phyloP scores from a whole-genome alignment of 2,797 vertebrate species.

The Micropoecilia bifurca region DNA sequence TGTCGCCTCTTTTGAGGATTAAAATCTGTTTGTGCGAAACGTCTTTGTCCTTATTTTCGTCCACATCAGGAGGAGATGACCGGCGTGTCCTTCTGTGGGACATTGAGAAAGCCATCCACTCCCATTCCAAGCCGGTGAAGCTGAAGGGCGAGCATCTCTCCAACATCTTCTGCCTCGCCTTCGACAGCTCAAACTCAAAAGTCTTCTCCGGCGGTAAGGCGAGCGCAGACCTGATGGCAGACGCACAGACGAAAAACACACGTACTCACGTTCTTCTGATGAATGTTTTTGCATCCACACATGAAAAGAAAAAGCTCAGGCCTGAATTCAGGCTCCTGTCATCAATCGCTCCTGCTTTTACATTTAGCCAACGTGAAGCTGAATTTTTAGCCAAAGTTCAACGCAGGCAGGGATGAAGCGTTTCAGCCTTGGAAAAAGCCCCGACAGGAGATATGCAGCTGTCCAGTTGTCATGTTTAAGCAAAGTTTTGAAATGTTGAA shows the following conservation, averaged over 20 bases:
- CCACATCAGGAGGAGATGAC: conserved; percentile 91
- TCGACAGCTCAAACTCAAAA: conserved; percentile 95
- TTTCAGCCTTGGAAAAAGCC: not conserved
- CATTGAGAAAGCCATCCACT: conserved; percentile 94
- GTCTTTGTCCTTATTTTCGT: not conserved
- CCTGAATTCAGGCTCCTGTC: not conserved
- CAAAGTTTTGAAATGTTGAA: too few relatives aligned
- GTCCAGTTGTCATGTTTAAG: too few relatives aligned
- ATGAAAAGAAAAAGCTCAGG: not conserved
- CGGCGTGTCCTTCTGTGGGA: conserved; percentile 97
- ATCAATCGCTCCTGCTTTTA: not conserved
- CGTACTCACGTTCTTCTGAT: not conserved
- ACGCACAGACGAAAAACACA: not conserved
- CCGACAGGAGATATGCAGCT: too few relatives aligned
- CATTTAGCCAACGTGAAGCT: not conserved
- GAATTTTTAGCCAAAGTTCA: not conserved
- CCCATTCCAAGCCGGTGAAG: conserved; percentile 91
- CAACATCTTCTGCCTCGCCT: conserved; percentile 99
- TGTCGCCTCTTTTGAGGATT: not conserved
- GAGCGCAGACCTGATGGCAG: not conserved
- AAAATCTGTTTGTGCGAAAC: not conserved
- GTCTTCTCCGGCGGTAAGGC: conserved; percentile 96
- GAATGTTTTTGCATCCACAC: not conserved
- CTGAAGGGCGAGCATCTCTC: conserved; percentile 98
- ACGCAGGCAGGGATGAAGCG: not conserved